phyloP scores from a whole-genome alignment of 2,888 invertebrate genomes.

The Stenodera caucasica region DNA sequence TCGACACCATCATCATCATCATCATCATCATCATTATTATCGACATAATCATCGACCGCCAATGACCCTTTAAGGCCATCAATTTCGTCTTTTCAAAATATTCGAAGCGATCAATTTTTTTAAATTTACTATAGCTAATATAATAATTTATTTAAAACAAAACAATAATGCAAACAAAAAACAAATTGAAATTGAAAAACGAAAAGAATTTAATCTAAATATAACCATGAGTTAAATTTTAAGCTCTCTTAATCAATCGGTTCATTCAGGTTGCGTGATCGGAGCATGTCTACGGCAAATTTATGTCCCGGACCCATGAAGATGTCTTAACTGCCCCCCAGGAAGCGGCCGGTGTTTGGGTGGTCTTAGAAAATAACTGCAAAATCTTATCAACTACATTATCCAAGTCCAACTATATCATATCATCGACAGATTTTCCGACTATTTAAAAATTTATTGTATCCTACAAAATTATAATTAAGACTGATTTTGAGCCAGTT shows the following conservation, averaged over 20 bases:
- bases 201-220: constrained; percentile 31
- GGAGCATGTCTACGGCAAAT: constrained; percentile 49
- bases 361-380: constrained; percentile 43
- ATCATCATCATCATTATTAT: not conserved
- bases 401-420: constrained; percentile 46
- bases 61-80: constrained; percentile 6
- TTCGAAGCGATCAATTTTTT: no score
- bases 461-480: no score
- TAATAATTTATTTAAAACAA: no score
- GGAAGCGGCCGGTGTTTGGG: constrained; percentile 51
- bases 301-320: constrained; percentile 52
- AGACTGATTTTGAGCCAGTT: no score
- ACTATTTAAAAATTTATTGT: no score
- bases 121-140: no score
- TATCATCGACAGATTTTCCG: no score
- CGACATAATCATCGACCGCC: not conserved
- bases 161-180: not conserved
- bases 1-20: constrained; percentile 6
- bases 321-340: constrained; percentile 54
- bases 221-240: constrained; percentile 43
- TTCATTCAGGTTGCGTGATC: constrained; percentile 50
- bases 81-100: not conserved
- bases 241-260: constrained; percentile 50
- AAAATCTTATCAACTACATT: constrained; percentile 36
- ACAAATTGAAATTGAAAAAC: not conserved